Base-by-base conservation (phyloP, 1,140 invertebrate species). In the Schlechtendalia chinensis region DNA sequence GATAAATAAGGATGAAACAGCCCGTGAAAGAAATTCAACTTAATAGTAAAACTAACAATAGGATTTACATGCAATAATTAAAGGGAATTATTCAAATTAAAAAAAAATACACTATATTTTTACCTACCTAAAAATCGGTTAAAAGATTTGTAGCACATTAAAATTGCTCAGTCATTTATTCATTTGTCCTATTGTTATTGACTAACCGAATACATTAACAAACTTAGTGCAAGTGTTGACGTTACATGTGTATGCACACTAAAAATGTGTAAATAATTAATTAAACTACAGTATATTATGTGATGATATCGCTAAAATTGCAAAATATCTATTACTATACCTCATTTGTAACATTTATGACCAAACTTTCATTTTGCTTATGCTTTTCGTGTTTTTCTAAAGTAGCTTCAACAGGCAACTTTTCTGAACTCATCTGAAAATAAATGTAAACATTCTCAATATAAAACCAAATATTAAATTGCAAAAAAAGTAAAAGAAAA, bases 331-430 rank as follows among this genome's bases (percentile, higher is more conserved):
- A 24, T 29, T 75, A 22, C n/a, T 10, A 11, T 47, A 79, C 75
- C 75, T 79, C 54, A 14, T 63, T 24, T 17, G 12, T 14, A 47
- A 50, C 22, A n/a, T 32, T 47, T 22, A 50, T 27, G 8, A 75
- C 71, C 16, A 82, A 39, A 69, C 83, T 81, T 83, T 83, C 83
- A 50, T 77, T 83, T 6, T 81, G 65, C 24, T 82, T 82, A 29
- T 82, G 61, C 24, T 83, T 79, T 72, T 83, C 67, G 39, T 84
- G 84, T 65, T 82, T 83, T 63, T 83, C 82, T 69, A 84, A 58
- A 14, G 84, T 83, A 53, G 72, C 82, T 65, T 82, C 82, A 56
- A 84, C 81, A 61, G 83, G 81, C 24, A 65, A 82, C 77, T 84
- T 83, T 71, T 83, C 84, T 82, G 82, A 83, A 54, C 53, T 71